Evolutionary conservation across 2,797 vertebrate genomes (phyloP).

Genomic region (Monodelphis domestica): DNA sequence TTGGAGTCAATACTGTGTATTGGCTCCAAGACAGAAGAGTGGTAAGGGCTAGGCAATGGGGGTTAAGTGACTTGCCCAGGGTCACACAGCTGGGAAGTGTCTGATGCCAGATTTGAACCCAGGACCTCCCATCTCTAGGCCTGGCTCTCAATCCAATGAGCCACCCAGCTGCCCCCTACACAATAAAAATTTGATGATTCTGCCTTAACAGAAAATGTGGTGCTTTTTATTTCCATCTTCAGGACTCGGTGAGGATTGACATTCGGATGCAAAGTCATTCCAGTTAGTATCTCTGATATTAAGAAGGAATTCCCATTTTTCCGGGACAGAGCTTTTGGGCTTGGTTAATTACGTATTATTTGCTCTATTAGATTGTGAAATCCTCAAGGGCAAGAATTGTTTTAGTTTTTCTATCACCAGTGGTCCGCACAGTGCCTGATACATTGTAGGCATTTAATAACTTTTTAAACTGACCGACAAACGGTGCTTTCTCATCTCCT

Average conservation of each 20-base stretch:
- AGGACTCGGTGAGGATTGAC: not conserved
- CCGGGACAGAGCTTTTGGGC: not conserved
- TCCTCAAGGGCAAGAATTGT: not conserved
- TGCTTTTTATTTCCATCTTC: slow-evolving; percentile 21
- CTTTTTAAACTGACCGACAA: not conserved
- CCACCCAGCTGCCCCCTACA: no score
- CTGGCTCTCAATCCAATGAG: no score
- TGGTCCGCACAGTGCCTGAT: not conserved
- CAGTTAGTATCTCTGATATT: slow-evolving; percentile 7
- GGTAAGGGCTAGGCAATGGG: no score
- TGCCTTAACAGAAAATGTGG: not conserved
- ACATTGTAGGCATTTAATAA: not conserved
- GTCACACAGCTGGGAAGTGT: no score
- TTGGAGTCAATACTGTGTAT: no score
- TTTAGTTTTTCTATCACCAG: not conserved
- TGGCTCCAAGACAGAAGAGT: no score
- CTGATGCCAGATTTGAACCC: no score
- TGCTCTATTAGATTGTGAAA: not conserved
- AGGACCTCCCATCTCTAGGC: no score
- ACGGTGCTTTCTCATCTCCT: not conserved
- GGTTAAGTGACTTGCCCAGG: no score
- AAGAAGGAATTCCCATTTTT: not conserved
- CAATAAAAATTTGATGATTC: not conserved
- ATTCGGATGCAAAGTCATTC: slow-evolving; percentile 55
- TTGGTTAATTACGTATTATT: not conserved